A percentile compares a stretch with the other conserved stretches of the same genome.
Conservation (phyloP, 2,797 vertebrate genomes). For the Calcarius lapponicus region DNA sequence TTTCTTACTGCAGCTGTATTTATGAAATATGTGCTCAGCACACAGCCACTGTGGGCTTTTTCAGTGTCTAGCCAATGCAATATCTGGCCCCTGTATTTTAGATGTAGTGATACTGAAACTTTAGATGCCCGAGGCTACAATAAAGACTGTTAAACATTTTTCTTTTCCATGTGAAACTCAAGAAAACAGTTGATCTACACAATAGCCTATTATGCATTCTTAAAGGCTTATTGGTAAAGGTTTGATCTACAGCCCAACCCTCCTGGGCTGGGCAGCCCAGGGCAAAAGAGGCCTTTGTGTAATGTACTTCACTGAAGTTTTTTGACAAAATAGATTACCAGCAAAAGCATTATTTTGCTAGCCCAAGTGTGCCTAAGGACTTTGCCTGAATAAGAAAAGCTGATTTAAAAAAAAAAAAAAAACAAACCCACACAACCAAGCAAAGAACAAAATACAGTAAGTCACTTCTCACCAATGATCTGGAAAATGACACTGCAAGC, state of each 20-base stretch:
- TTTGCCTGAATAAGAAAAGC: background rate
- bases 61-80: background rate
- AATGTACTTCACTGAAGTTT: background rate
- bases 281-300: background rate
- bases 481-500: background rate
- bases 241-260: constrained; percentile 19
- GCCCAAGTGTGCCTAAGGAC: background rate
- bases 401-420: background rate
- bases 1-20: background rate
- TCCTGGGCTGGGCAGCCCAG: constrained; percentile 3
- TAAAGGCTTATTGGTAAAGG: background rate
- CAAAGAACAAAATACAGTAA: background rate
- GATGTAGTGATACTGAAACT: background rate
- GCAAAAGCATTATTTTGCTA: background rate
- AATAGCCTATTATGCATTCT: background rate
- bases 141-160: background rate
- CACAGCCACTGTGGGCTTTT: background rate
- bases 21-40: background rate
- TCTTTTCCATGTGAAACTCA: background rate
- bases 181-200: background rate
- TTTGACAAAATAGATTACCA: background rate
- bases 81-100: background rate
- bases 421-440: background rate
- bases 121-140: background rate
- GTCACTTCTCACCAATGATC: background rate